Conservation (phyloP, 2,888 invertebrate species). For the Brenthis hecate region DNA sequence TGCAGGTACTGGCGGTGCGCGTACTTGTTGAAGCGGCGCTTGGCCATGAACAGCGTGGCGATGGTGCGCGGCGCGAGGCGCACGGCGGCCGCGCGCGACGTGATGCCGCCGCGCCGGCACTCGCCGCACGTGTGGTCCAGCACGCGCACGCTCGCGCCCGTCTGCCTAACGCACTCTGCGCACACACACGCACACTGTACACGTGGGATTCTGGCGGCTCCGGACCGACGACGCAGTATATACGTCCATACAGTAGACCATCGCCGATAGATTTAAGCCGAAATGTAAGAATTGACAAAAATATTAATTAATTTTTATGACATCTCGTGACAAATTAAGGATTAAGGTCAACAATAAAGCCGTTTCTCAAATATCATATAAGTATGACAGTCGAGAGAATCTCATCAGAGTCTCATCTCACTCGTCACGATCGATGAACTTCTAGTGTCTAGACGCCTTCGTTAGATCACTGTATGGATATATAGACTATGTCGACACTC, state of each 20-base stretch:
- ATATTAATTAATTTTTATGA: no score
- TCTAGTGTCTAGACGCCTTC: background rate
- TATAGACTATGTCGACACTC: slow-evolving; percentile 11
- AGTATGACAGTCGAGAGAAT: slow-evolving; percentile 35
- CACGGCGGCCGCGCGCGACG: slow-evolving; percentile 76
- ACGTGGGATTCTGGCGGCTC: no score
- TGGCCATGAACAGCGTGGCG: slow-evolving; percentile 80
- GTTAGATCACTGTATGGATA: background rate
- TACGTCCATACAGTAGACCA: no score
- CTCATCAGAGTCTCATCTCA: no score
- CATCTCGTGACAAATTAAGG: no score
- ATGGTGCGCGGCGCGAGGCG: slow-evolving; percentile 76
- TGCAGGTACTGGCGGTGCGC: slow-evolving; percentile 76
- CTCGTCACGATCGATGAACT: no score
- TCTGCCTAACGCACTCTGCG: slow-evolving; percentile 77
- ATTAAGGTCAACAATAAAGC: no score
- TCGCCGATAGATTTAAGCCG: no score
- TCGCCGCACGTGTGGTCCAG: slow-evolving; percentile 79
- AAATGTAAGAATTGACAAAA: no score
- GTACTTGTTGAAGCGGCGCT: slow-evolving; percentile 81
- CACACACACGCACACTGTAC: background rate
- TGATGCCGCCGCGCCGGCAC: slow-evolving; percentile 78
- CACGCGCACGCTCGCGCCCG: slow-evolving; percentile 67
- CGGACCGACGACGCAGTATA: no score
- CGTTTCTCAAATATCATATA: no score